These are phyloP conservation scores for Syrmaticus mikado DNA, from an alignment of 2,113 vertebrate genomes.

Conservation along the genomic window DNA sequence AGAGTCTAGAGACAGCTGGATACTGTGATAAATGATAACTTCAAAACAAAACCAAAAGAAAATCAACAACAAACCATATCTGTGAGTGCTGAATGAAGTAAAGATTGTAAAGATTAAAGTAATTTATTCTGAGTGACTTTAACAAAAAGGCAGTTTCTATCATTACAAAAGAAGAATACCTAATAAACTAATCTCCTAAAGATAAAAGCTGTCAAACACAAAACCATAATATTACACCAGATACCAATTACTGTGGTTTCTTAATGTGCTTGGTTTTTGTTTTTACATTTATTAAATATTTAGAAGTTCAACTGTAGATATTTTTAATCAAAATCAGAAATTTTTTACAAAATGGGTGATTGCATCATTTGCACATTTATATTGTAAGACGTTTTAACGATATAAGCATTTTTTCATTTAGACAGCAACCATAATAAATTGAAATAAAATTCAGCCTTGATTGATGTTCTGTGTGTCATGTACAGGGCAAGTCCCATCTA, in stretches of 20 bases:
- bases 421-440: conserved; percentile 85
- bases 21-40: conserved; percentile 60
- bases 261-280: conserved; percentile 65
- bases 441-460: conserved; percentile 83
- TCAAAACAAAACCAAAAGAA: neutral
- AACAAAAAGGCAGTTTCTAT: conserved; percentile 61
- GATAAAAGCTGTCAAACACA: conserved; percentile 70
- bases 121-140: conserved; percentile 75
- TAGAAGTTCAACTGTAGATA: conserved; percentile 65
- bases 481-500: conserved; percentile 82
- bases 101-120: conserved; percentile 77
- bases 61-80: neutral
- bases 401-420: conserved; percentile 85
- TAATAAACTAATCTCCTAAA: conserved; percentile 71
- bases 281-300: conserved; percentile 77
- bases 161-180: conserved; percentile 71
- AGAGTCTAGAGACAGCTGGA: conserved; percentile 43
- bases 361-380: conserved; percentile 83
- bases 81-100: conserved; percentile 70
- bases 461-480: conserved; percentile 80
- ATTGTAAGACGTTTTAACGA: conserved; percentile 78
- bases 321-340: conserved; percentile 74
- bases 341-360: conserved; percentile 75
- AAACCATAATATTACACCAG: conserved; percentile 35
- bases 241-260: conserved; percentile 47